Base-by-base conservation (phyloP, 1,140 invertebrate genomes). In the Episyrphus balteatus region DNA sequence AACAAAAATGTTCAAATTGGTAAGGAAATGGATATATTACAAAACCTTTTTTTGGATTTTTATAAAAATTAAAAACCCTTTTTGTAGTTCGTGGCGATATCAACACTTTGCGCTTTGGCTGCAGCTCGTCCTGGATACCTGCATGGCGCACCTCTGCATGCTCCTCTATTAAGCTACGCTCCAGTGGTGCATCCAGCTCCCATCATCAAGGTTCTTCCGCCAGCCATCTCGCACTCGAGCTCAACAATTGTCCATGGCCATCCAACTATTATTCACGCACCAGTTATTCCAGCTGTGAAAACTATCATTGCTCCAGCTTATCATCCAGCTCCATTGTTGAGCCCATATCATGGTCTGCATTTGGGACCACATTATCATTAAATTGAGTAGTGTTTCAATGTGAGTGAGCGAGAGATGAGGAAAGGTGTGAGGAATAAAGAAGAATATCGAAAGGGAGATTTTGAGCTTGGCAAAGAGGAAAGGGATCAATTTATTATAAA, bases 181-280 rank as follows among this genome's bases (percentile, higher is more conserved):
- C 54, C 61, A 26, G 62, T 65, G 21, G 21, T 26, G 3, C 21
- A 26, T 26, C 62, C 62, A 0, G 44, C 65, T 36, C 62, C 65
- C 50, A 54, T 61, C 40, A 58, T 61, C 41, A 58, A 63, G 33
- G 55, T 69, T 34, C 57, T 59, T 42, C 66, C 66, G 2, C 65
- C 71, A 1, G 67, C 65, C 26, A 62, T 75, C 2, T 74, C 73
- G 32, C 74, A 75, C 52, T 72, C 73, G 47, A 73, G 73, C 32
- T 71, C 62, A n/a, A 65, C 64, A 14, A 56, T 67, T 47, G 60
- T 67, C 47, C 65, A 68, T 49, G 59, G 53, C 31, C 55, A 61
- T 26, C 62, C 62, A 6, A 59, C 61, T 51, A 56, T 61, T 43
- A 61, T 65, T 14, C 58, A 62, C 36, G 66, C 66, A 47, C 62